Evolutionary conservation across 2,797 vertebrate genomes (phyloP), one percentile per base, ranked within the genome.

Genomic region (Erethizon dorsatum): DNA sequence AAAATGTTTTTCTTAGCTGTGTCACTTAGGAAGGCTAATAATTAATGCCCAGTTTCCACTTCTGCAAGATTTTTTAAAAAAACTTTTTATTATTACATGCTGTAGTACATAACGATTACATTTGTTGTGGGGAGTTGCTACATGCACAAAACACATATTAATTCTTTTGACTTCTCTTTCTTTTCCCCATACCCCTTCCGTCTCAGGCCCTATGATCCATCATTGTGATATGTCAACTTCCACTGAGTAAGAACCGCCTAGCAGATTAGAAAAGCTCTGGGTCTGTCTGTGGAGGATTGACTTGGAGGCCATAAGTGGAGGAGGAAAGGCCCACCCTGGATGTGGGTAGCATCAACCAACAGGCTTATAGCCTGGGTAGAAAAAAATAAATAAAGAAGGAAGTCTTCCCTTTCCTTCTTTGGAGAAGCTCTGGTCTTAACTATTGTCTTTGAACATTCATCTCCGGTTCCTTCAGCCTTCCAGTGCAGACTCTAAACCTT

Each of bases 1-100:
- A 45, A 63, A 63, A 88, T 6, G 2, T 22, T 57, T 92, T 78
- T 50, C 12, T 24, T 92, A n/a, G 17, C 52, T 47, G 1, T 83
- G n/a, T 73, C 52, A 79, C 33, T 83, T 93, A 83, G 67, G 37
- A 87, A 78, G 24, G 6, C 26, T 80, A 84, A 83, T 15, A 28
- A 10, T 95, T 94, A 47, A 83, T 50, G 18, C 57, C 84, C 3
- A 17, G 50, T 89, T 94, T 84, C 18, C n/a, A 95, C 61, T 2
- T 91, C 10, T 93, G 45, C 57, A 80, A 94, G 90, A 63, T 84
- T 37, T 41, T 41, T 65, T 65, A n/a, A 73, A 22, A 45, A 37
- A 41, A 7, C 0, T 45, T 73, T 37, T 73, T 45, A 73, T 45
- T 26, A 45, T 45, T 45, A 24, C 20, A 45, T 73, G 17, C 41